A percentile compares a stretch with the other conserved stretches of the same genome.
Conservation (phyloP, 2,113 vertebrate species). For the Callospermophilus lateralis region DNA sequence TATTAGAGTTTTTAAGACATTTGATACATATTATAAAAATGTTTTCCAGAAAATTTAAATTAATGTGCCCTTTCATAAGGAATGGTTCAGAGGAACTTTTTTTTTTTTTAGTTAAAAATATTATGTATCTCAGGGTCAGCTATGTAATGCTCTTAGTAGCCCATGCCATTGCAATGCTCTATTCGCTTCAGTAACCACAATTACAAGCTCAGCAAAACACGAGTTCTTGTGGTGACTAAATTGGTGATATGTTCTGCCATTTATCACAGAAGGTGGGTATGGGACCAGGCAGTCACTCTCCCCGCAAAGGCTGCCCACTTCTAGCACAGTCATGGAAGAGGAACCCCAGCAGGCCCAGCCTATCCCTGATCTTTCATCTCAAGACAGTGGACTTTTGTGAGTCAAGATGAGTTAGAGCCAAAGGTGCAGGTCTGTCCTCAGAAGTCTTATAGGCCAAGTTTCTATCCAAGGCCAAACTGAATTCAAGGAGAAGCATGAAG, state of each 20-base stretch:
- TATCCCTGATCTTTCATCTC: neutral
- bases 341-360: neutral
- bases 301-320: neutral
- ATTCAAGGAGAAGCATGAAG: neutral
- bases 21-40: constrained; percentile 43
- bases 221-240: neutral
- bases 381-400: neutral
- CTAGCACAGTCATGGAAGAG: neutral
- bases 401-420: neutral
- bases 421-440: neutral
- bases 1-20: neutral
- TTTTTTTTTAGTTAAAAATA: neutral
- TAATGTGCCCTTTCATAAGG: neutral
- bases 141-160: neutral
- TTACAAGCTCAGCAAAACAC: neutral
- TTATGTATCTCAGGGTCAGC: neutral
- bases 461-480: neutral
- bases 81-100: neutral
- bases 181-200: neutral
- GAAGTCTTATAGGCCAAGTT: neutral
- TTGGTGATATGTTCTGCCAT: neutral
- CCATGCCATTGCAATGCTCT: neutral
- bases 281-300: neutral
- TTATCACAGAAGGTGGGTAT: neutral
- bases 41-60: constrained; percentile 3